Evolutionary conservation across 1,140 invertebrate species (phyloP), one percentile per base, ranked within the genome.

Genomic region (Apis cerana): DNA sequence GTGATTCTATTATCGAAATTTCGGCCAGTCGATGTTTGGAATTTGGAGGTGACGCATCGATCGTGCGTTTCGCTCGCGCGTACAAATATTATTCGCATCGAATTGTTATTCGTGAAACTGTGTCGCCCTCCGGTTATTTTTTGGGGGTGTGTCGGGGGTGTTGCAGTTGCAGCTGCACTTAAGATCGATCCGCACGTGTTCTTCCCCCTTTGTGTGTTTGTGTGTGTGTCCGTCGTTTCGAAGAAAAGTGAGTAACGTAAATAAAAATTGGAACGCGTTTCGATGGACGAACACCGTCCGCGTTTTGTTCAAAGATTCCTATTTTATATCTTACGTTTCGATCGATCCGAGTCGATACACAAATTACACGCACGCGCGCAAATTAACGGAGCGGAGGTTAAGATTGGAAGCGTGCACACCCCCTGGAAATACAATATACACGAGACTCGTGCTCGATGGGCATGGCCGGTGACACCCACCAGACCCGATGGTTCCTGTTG

Each of bases 71-170:
- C 10, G 27, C 74, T 8, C 17, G 19, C 77, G 58, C 58, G 75
- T 56, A 52, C 64, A 0, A 33, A 43, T 43, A 43, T 43, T 43
- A 43, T 43, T 43, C 33, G 0, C 33, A 43, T 7, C 5, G 58
- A 70, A 54, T 59, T 21, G 54, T 69, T 77, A 88, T 90, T 86
- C 69, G 84, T 89, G 77, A 62, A 88, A 79, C 88, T 88, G 89
- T 89, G 90, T 88, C 87, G 81, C 87, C 88, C 89, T 75, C 68
- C 67, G 80, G 80, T 89, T 86, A 33, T 23, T 13, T 82, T 85
- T 68, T 54, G 21, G 88, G 89, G 91, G 92, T 90, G 91, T 92
- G 90, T 91, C 91, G 80, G 86, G 90, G 91, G 92, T 91, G 92
- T 93, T 91, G 87, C 82, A 86, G 88, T 85, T 80, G 89, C 91